These are phyloP conservation scores for Zosterops borbonicus DNA, from an alignment of 2,113 vertebrate genomes.

Conservation along the genomic window DNA sequence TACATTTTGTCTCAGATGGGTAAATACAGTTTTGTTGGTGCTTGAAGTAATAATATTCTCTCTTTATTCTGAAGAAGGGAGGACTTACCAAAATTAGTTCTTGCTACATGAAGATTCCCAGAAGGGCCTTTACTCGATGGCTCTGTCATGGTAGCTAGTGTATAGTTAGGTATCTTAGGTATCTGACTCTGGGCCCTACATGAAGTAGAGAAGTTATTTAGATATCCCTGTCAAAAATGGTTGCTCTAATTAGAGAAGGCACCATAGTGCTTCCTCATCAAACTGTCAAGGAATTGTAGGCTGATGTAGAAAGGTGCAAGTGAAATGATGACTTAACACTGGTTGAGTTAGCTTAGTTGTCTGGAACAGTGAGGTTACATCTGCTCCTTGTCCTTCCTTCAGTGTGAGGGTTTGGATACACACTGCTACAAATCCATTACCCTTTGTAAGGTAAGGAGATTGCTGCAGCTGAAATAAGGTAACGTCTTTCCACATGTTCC, in stretches of 20 bases:
- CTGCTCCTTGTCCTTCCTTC: background rate
- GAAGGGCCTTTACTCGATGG: background rate
- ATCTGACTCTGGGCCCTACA: background rate
- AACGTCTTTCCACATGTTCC: background rate
- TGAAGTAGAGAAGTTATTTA: background rate
- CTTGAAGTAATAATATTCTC: background rate
- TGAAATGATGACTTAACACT: accelerated
- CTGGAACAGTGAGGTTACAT: background rate
- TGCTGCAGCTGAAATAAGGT: background rate
- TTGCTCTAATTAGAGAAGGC: background rate
- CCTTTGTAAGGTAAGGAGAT: background rate
- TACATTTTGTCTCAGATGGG: background rate
- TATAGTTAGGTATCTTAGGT: background rate
- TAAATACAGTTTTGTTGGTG: background rate
- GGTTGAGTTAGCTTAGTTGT: background rate
- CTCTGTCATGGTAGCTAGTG: background rate
- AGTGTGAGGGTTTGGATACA: background rate
- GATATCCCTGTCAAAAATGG: background rate
- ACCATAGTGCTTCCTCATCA: background rate
- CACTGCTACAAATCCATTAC: background rate
- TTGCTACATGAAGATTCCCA: background rate
- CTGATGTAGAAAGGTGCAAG: background rate
- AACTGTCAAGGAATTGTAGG: background rate
- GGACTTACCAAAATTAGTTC: background rate
- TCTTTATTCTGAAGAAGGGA: background rate